Evolutionary conservation across 1,140 invertebrate genomes (phyloP).

Genomic region (Zaprionus camerounensis): DNA sequence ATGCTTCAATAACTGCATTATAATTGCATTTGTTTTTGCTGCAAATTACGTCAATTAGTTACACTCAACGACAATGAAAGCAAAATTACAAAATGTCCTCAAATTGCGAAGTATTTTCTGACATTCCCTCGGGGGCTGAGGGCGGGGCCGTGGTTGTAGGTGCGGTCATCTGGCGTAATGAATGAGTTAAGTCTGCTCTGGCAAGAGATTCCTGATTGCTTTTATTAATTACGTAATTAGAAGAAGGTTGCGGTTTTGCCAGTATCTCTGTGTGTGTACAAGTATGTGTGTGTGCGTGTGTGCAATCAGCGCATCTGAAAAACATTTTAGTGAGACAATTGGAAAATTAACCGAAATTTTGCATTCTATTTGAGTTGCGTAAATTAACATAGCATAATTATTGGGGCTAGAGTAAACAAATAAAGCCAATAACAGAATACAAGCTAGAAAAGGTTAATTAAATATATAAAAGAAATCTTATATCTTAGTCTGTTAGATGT

Average conservation of each 20-base stretch:
- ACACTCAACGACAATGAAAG: slow-evolving; percentile 60
- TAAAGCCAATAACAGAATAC: background rate
- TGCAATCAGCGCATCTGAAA: background rate
- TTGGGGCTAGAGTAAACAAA: background rate
- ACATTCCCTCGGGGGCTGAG: background rate
- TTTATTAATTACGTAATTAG: background rate
- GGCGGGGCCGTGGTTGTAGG: background rate
- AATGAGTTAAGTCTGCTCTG: background rate
- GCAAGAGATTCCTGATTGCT: slow-evolving; percentile 1
- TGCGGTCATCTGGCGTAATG: slow-evolving; percentile 6
- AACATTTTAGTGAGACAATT: background rate
- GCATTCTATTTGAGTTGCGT: background rate
- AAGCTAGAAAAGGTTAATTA: background rate
- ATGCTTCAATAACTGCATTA: slow-evolving; percentile 57
- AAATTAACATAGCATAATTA: slow-evolving; percentile 32
- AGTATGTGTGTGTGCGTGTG: background rate
- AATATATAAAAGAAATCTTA: background rate
- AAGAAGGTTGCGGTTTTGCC: background rate
- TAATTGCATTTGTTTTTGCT: slow-evolving; percentile 48
- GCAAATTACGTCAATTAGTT: slow-evolving; percentile 75
- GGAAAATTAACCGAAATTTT: background rate
- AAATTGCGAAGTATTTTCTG: slow-evolving; percentile 33
- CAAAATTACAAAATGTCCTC: slow-evolving; percentile 39
- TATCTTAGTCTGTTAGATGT: background rate
- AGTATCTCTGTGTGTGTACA: background rate